Conservation (phyloP, 2,888 invertebrate species). For the Phyllotreta cruciferae region DNA sequence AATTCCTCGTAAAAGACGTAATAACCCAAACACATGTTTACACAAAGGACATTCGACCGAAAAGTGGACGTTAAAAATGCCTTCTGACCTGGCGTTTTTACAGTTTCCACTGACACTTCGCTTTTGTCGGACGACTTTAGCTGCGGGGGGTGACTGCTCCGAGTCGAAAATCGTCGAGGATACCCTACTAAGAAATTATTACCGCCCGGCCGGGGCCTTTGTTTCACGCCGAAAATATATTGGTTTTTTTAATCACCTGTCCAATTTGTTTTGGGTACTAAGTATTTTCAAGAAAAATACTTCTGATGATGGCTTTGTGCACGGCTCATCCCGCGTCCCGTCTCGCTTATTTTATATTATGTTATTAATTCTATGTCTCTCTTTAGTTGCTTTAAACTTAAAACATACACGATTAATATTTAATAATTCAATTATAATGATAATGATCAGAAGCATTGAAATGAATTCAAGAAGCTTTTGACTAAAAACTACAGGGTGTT, state of each 20-base stretch:
- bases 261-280: constrained; percentile 29
- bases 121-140: constrained; percentile 53
- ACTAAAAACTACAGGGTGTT: no score
- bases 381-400: no score
- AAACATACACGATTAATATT: no score
- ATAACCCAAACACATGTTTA: constrained; percentile 28
- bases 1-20: not conserved
- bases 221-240: constrained; percentile 51
- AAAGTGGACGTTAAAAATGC: constrained; percentile 34
- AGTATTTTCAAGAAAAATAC: constrained; percentile 12
- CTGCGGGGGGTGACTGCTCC: constrained; percentile 50
- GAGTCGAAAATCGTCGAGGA: constrained; percentile 31
- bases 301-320: constrained; percentile 8
- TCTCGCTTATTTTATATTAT: no score
- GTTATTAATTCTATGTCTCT: no score
- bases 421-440: no score
- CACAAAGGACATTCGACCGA: constrained; percentile 34
- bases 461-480: no score
- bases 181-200: constrained; percentile 42
- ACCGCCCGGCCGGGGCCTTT: constrained; percentile 42
- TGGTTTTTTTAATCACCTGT: constrained; percentile 48
- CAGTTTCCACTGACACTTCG: constrained; percentile 49
- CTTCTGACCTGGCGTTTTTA: constrained; percentile 44
- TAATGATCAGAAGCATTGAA: no score
- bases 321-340: no score